Evolutionary conservation across 2,888 invertebrate genomes (phyloP), one percentile per base, ranked within the genome.

Genomic region (Eristalis tenax): DNA sequence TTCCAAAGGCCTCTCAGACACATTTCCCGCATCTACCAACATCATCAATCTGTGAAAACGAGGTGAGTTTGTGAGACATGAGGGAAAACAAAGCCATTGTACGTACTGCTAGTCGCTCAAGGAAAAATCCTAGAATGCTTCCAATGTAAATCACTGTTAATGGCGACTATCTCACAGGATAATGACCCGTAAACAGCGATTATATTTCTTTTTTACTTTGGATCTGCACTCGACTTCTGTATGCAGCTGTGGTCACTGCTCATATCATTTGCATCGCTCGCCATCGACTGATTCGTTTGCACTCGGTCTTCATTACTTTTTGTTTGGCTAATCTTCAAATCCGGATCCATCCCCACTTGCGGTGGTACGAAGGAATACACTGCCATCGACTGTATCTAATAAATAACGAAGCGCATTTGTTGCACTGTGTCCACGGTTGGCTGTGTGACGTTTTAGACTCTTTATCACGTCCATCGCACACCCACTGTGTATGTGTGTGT

Each of bases 301-400:
- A 35, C 66, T 61, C 32, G 59, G 32, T 66, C 43, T 50, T 50
- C 43, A 50, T 18, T n/a, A 50, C 18, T 50, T 3, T 18, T 18
- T 38, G 8, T 38, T 68, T 68, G 61, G 22, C 61, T 63, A 50
- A 74, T 74, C 80, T 71, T 26, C 57, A 61, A 74, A 63, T 74
- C 66, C 66, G 66, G 63, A 80, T 80, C 68, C 56, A 8, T 10
- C 28, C 50, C 50, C 50, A 50, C 50, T 50, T 38, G 18, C 32
- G n/a, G 13, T 32, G 40, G 43, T n/a, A 15, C n/a, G 50, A 18
- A 50, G 18, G 50, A n/a, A 18, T 18, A 18, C 50, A 18, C 50
- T 50, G 50, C 50, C 50, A 18, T 50, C 50, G 43, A 59, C 70
- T 56, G 57, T 59, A 50, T 66, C 71, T 73, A 66, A 73, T 63